Conservation (phyloP, 2,113 vertebrate genomes). For the Eptesicus fuscus region DNA sequence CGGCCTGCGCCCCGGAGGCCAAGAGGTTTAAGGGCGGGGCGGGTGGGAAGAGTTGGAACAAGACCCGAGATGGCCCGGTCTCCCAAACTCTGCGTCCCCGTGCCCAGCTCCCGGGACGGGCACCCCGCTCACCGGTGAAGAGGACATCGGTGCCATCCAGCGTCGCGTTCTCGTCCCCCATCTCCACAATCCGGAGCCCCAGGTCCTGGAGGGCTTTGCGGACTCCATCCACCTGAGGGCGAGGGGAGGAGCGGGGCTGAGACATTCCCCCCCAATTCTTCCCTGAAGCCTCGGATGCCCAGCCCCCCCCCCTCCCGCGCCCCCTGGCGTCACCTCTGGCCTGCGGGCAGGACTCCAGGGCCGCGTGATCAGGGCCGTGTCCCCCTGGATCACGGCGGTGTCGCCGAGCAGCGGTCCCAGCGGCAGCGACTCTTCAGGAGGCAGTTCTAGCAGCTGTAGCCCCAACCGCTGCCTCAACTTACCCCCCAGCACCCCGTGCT, state of each 20-base stretch:
- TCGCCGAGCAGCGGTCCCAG: conserved; percentile 90
- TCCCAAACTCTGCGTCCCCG: not conserved
- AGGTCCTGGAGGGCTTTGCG: conserved; percentile 88
- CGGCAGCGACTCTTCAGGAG: conserved; percentile 86
- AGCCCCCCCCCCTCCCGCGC: not conserved
- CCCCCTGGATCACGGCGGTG: conserved; percentile 90
- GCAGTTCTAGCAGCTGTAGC: conserved; percentile 93
- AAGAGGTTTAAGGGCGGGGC: not conserved
- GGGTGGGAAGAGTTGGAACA: not conserved
- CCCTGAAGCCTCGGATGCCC: not conserved
- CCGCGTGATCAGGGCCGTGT: conserved; percentile 90
- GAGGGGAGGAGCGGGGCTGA: not conserved
- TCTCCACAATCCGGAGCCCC: conserved; percentile 86
- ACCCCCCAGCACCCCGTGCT: conserved; percentile 90
- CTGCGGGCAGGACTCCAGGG: conserved; percentile 88
- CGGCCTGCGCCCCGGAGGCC: conserved; percentile 77
- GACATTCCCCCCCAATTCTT: not conserved
- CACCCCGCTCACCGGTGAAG: conserved; percentile 83
- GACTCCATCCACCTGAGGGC: conserved; percentile 84
- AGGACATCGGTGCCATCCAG: conserved; percentile 93
- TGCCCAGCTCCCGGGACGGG: not conserved
- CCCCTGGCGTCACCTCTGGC: conserved; percentile 82
- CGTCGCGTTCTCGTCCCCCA: conserved; percentile 87
- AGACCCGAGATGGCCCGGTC: not conserved
- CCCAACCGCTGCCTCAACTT: conserved; percentile 93